A percentile compares a stretch with the other conserved stretches of the same genome.
Evolutionary conservation across 2,797 vertebrate species (phyloP).

Genomic region (Coendou prehensilis): DNA sequence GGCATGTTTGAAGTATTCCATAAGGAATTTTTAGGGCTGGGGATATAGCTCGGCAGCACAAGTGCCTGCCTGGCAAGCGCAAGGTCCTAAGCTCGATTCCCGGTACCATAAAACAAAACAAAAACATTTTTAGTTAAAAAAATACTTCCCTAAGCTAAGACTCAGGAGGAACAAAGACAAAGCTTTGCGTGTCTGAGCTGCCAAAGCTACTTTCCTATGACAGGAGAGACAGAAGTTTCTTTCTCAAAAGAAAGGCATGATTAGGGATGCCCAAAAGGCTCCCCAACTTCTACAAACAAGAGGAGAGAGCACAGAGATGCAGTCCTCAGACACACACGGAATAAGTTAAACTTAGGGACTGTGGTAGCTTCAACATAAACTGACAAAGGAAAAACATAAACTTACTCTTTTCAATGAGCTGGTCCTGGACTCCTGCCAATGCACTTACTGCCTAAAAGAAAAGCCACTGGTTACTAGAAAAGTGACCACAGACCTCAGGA

Average conservation of each 20-base stretch:
- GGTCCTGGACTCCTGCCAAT: conserved; percentile 97
- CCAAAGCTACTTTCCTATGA: neutral
- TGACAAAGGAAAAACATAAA: conserved; percentile 72
- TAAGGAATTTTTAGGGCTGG: neutral
- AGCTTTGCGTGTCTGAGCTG: conserved; percentile 4
- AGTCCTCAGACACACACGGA: conserved; percentile 27
- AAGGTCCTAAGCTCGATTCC: too few species aligned
- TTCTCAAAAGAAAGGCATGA: conserved; percentile 31
- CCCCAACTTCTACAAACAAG: conserved; percentile 31
- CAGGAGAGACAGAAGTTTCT: neutral
- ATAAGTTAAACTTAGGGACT: neutral
- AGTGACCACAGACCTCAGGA: conserved; percentile 45
- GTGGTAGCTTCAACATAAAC: neutral
- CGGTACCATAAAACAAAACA: too few species aligned
- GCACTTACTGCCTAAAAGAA: conserved; percentile 96
- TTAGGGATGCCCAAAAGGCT: neutral
- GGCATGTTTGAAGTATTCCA: conserved; percentile 18
- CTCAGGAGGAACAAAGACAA: conserved; percentile 6
- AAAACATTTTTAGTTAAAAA: neutral
- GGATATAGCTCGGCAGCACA: neutral
- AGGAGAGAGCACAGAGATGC: neutral
- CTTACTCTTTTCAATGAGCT: conserved; percentile 99
- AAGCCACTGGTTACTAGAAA: conserved; percentile 63
- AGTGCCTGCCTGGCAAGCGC: too few species aligned
- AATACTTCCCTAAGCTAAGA: neutral